These are phyloP conservation scores for Halisarca cf. caerulea DNA, from an alignment of 37 sponge, comb jelly and placozoan species.

Conservation along the genomic window DNA sequence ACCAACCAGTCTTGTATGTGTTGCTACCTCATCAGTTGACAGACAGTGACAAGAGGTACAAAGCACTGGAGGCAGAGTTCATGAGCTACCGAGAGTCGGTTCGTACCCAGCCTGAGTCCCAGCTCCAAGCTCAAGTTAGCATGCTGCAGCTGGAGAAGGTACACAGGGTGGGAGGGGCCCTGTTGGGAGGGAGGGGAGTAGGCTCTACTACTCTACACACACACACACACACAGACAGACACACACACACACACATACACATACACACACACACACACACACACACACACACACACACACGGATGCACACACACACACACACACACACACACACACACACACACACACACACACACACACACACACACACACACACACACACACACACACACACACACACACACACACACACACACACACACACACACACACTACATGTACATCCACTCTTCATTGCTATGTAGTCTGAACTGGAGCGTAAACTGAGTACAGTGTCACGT, in stretches of 20 bases:
- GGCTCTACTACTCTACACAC: too few species aligned
- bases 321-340: neutral
- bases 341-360: neutral
- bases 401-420: neutral
- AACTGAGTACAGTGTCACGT: slow-evolving; percentile 57
- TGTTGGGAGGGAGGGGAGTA: too few species aligned
- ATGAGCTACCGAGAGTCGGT: slow-evolving; percentile 50
- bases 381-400: neutral
- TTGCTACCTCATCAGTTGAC: slow-evolving; percentile 27
- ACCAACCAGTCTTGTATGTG: too few species aligned
- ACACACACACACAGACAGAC: too few species aligned
- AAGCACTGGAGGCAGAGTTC: slow-evolving; percentile 62
- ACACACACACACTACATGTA: neutral
- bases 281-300: too few species aligned
- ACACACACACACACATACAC: too few species aligned
- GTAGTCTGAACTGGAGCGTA: slow-evolving; percentile 84
- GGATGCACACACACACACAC: too few species aligned
- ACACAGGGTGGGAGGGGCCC: too few species aligned
- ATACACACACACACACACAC: too few species aligned
- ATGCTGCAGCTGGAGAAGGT: slow-evolving; percentile 90
- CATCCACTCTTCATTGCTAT: neutral
- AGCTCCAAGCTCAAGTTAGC: slow-evolving; percentile 74
- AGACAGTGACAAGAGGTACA: slow-evolving; percentile 40
- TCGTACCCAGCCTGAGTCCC: slow-evolving; percentile 58
- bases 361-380: too few species aligned